Evolutionary conservation across 1,140 invertebrate species (phyloP), one percentile per base, ranked within the genome.

Genomic region (Diprion similis): DNA sequence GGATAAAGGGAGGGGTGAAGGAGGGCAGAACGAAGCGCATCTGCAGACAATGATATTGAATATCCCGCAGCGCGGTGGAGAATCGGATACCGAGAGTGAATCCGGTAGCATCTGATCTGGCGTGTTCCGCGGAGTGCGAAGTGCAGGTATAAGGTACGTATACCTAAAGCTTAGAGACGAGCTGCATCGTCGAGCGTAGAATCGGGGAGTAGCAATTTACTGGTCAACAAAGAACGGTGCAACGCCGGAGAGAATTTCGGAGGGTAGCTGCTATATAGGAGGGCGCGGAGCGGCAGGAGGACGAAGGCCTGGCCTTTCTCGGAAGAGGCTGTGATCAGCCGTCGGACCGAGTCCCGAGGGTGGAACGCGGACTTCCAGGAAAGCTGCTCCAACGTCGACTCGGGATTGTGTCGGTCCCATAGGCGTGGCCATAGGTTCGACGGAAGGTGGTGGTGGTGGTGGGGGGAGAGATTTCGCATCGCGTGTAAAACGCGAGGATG

Each of bases 391-490:
- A 4, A 8, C 51, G 11, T 59, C 51, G 51, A 59, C 6, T 9
- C 51, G 51, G 51, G 51, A 59, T 59, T 59, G 51, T 59, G 8
- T 9, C 51, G 51, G n/a, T 59, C 4, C 6, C 51, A 59, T 59
- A 59, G 51, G 51, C 51, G 51, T 59, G 51, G 51, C 51, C n/a
- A n/a, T n/a, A n/a, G n/a, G n/a, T n/a, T n/a, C n/a, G n/a, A 59
- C 24, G 2, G 24, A 37, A 37, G n/a, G n/a, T n/a, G n/a, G n/a
- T n/a, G n/a, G n/a, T n/a, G n/a, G n/a, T n/a, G n/a, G 6, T 37
- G 6, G 2, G 24, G 24, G 24, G 24, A 6, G 24, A 37, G 24
- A 37, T 37, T 37, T 37, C 24, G 24, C 24, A 37, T 37, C 24
- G 24, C 24, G 24, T 1, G 24, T 37, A 37, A 37, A 37, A 37